phyloP scores from a whole-genome alignment of 2,888 invertebrate species.

The Ischnura elegans region DNA sequence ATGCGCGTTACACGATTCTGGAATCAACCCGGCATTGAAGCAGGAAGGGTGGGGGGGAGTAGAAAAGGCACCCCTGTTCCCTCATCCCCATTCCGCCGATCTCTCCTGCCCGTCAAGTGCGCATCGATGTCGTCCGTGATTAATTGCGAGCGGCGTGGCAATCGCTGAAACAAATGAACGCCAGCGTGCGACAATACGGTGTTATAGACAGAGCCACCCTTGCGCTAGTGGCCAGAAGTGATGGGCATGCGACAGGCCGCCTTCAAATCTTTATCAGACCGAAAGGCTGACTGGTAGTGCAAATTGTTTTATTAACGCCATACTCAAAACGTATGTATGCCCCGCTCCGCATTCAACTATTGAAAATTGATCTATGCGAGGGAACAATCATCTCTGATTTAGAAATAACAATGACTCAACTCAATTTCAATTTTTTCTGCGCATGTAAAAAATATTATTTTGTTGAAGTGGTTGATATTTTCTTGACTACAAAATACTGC shows the following conservation, averaged over 20 bases:
- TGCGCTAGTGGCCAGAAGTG: background rate
- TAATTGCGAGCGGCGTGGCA: constrained; percentile 33
- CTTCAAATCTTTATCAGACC: background rate
- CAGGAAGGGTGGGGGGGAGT: background rate
- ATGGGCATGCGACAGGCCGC: background rate
- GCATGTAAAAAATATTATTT: too few relatives aligned
- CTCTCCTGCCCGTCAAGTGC: background rate
- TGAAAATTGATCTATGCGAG: background rate
- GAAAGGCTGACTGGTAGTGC: background rate
- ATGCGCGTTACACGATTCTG: constrained; percentile 27
- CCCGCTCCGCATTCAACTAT: background rate
- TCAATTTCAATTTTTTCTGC: too few relatives aligned
- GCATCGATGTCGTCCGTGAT: constrained; percentile 57
- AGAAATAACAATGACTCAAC: too few relatives aligned
- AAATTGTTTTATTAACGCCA: background rate
- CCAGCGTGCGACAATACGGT: constrained; percentile 32
- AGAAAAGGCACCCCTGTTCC: background rate
- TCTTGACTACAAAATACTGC: too few relatives aligned
- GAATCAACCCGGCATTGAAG: background rate
- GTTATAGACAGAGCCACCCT: background rate
- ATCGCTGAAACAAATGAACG: constrained; percentile 55
- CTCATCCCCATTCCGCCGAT: background rate
- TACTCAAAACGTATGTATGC: background rate
- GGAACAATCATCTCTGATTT: background rate
- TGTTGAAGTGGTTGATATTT: too few relatives aligned